These are phyloP conservation scores for Eciton burchellii DNA, from an alignment of 1,140 invertebrate species.

Conservation along the genomic window DNA sequence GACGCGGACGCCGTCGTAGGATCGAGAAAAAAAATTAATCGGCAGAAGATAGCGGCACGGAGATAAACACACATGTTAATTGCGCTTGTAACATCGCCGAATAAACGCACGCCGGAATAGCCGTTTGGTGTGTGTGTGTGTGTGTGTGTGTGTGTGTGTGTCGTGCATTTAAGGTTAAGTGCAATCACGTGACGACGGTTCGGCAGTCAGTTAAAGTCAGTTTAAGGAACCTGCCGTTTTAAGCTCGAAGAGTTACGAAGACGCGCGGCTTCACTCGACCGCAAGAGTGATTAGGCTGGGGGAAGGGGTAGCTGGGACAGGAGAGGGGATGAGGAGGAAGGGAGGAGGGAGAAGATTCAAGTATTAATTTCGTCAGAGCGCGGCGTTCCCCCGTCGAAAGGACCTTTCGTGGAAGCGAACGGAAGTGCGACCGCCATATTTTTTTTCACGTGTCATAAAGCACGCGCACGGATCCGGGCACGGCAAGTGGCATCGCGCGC, in stretches of 20 bases:
- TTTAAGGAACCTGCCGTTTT: conserved; percentile 2
- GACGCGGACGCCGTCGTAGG: background rate
- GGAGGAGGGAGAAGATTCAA: background rate
- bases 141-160: too few species aligned
- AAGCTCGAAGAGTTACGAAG: conserved; percentile 9
- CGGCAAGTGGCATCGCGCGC: background rate
- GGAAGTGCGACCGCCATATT: conserved; percentile 24
- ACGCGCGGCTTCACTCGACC: background rate
- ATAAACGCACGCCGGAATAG: conserved; percentile 10
- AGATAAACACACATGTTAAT: background rate
- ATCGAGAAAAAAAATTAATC: background rate
- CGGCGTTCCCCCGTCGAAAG: background rate
- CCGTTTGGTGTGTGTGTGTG: background rate
- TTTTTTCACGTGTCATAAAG: conserved; percentile 42
- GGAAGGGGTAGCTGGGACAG: too few species aligned
- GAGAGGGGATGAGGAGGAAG: too few species aligned
- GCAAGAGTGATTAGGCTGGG: conserved; percentile 9
- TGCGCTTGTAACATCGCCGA: background rate
- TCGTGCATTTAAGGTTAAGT: background rate
- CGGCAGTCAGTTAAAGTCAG: background rate
- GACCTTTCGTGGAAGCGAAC: conserved; percentile 45
- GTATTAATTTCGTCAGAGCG: conserved; percentile 42
- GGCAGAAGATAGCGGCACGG: background rate
- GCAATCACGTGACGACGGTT: conserved; percentile 9
- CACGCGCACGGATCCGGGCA: background rate